Evolutionary conservation across 2,113 vertebrate species (phyloP).

Genomic region (Pimephales promelas): DNA sequence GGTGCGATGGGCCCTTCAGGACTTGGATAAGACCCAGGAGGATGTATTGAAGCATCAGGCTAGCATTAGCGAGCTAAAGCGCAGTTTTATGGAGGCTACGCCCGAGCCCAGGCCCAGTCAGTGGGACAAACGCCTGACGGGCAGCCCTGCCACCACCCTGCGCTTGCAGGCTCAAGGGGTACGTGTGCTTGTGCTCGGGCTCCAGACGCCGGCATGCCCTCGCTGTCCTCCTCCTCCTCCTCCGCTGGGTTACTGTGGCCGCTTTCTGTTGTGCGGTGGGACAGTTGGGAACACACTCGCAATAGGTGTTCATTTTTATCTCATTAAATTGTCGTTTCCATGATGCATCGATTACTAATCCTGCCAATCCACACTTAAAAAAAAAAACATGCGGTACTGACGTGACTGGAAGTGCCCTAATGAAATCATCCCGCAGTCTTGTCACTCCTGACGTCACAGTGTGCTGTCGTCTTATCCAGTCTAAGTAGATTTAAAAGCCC

Average conservation of each 20-base stretch:
- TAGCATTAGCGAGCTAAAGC: slow-evolving; percentile 99
- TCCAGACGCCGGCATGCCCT: slow-evolving; percentile 37
- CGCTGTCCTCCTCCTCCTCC: not conserved
- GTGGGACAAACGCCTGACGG: slow-evolving; percentile 98
- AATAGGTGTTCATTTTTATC: not conserved
- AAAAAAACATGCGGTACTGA: not conserved
- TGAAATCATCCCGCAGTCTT: not conserved
- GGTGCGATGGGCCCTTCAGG: slow-evolving; percentile 73
- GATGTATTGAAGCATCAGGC: slow-evolving; percentile 99
- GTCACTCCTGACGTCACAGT: not conserved
- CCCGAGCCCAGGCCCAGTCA: slow-evolving; percentile 94
- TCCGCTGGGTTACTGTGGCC: not conserved
- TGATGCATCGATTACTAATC: not conserved
- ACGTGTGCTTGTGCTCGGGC: slow-evolving; percentile 74
- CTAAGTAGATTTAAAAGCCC: slow-evolving; percentile 44
- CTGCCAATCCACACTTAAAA: not conserved
- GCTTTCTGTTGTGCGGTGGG: not conserved
- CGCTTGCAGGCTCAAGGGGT: slow-evolving; percentile 91
- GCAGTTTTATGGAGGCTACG: slow-evolving; percentile 98
- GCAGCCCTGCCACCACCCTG: slow-evolving; percentile 89
- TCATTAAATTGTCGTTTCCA: not conserved
- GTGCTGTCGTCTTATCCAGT: too few species aligned
- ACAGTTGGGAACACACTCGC: not conserved
- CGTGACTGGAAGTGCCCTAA: not conserved
- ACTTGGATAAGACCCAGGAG: slow-evolving; percentile 98